Conservation (phyloP, 64 coral and sea anemone genomes). For the Stichodactyla helianthus region DNA sequence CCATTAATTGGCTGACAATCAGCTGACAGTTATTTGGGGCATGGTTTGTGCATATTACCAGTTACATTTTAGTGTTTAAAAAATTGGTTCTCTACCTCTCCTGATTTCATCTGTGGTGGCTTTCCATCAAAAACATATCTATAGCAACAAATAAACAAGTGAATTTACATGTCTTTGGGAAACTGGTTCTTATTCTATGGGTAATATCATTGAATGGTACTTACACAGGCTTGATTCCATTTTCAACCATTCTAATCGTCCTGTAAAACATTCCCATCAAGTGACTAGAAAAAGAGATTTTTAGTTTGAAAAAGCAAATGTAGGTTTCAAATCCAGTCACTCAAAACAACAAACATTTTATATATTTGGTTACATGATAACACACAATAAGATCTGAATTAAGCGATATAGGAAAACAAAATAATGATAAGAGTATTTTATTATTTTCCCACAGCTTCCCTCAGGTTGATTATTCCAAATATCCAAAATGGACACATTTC, state of each 20-base stretch:
- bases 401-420: too few species aligned
- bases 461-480: too few species aligned
- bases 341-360: too few species aligned
- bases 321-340: too few species aligned
- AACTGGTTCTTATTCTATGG: neutral
- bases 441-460: too few species aligned
- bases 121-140: slow-evolving; percentile 99
- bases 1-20: too few species aligned
- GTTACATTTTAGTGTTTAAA: neutral
- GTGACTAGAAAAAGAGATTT: slow-evolving; percentile 53
- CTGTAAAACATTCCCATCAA: slow-evolving; percentile 97
- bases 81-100: slow-evolving; percentile 63
- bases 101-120: slow-evolving; percentile 93
- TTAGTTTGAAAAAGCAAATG: neutral
- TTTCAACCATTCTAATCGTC: slow-evolving; percentile 97
- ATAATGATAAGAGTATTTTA: too few species aligned
- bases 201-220: slow-evolving; percentile 9
- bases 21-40: too few species aligned
- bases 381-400: too few species aligned
- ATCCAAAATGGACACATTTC: too few species aligned
- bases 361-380: too few species aligned
- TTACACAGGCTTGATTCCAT: slow-evolving; percentile 99
- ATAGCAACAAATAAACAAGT: neutral
- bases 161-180: neutral
- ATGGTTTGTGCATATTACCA: too few species aligned